phyloP scores from a whole-genome alignment of 2,888 invertebrate genomes.

The Andrena camellia region DNA sequence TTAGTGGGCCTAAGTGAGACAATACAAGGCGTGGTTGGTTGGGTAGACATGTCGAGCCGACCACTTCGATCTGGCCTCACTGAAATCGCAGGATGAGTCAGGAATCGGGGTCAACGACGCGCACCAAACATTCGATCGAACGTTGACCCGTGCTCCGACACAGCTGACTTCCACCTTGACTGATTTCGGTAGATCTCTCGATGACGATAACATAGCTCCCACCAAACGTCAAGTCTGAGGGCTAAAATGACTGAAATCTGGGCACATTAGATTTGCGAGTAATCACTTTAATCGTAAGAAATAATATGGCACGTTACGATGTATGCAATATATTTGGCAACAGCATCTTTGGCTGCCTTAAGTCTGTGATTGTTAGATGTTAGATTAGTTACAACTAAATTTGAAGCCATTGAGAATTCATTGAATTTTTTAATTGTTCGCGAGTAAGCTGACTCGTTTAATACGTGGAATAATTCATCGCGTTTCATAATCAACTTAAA shows the following conservation, averaged over 20 bases:
- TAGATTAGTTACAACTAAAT: too few species aligned
- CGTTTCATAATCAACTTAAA: not conserved
- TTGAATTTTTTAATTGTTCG: too few species aligned
- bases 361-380: too few species aligned
- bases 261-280: too few species aligned
- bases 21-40: slow-evolving; percentile 70
- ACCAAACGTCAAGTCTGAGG: too few species aligned
- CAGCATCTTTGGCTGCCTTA: too few species aligned
- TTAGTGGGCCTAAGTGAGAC: slow-evolving; percentile 57
- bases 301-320: too few species aligned
- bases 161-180: slow-evolving; percentile 17
- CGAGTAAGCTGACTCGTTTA: not conserved
- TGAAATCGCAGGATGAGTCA: slow-evolving; percentile 63
- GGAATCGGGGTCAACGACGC: slow-evolving; percentile 66
- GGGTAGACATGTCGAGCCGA: slow-evolving; percentile 53
- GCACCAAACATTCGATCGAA: slow-evolving; percentile 58
- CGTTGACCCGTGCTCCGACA: slow-evolving; percentile 51
- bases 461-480: slow-evolving; percentile 1
- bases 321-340: too few species aligned
- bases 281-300: too few species aligned
- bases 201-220: too few species aligned
- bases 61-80: slow-evolving; percentile 58
- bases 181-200: slow-evolving; percentile 27
- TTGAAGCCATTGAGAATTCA: too few species aligned
- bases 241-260: too few species aligned